These are phyloP conservation scores for Ophion obscuratus DNA, from an alignment of 2,888 invertebrate genomes.

Conservation along the genomic window DNA sequence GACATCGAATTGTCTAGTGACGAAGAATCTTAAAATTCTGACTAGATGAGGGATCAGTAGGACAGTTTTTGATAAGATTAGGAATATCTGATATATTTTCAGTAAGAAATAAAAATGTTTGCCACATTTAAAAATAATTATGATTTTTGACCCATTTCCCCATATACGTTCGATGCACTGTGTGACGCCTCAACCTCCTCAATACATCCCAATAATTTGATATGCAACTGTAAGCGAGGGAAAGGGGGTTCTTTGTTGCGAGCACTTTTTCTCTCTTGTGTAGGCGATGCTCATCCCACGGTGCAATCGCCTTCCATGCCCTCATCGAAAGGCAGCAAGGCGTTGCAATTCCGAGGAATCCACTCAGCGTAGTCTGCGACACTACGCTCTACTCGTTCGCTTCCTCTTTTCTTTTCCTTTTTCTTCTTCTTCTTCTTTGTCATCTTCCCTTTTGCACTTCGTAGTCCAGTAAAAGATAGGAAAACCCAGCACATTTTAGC, in stretches of 20 bases:
- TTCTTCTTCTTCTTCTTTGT: conserved; percentile 15
- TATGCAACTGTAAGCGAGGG: not conserved
- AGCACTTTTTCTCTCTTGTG: conserved; percentile 52
- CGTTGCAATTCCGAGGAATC: conserved; percentile 78
- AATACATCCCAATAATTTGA: conserved; percentile 3
- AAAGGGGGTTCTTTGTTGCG: conserved; percentile 10
- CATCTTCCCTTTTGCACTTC: conserved; percentile 38
- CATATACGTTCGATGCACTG: too few relatives aligned
- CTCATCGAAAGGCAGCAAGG: conserved; percentile 60
- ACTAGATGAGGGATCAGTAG: too few relatives aligned
- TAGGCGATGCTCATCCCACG: conserved; percentile 46
- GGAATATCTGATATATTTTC: too few relatives aligned
- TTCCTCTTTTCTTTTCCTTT: conserved; percentile 24
- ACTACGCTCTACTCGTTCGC: conserved; percentile 51
- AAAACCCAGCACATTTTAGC: too few relatives aligned
- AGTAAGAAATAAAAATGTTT: too few relatives aligned
- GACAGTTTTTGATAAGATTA: too few relatives aligned
- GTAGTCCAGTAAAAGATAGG: too few relatives aligned
- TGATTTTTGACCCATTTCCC: too few relatives aligned
- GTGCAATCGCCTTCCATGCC: conserved; percentile 63
- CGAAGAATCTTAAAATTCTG: too few relatives aligned
- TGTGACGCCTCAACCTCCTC: too few relatives aligned
- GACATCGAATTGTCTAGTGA: too few relatives aligned
- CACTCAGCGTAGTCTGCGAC: conserved; percentile 78
- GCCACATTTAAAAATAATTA: too few relatives aligned